Evolutionary conservation across 2,113 vertebrate genomes (phyloP), one percentile per base, ranked within the genome.

Genomic region (Cynopterus brachyotis): DNA sequence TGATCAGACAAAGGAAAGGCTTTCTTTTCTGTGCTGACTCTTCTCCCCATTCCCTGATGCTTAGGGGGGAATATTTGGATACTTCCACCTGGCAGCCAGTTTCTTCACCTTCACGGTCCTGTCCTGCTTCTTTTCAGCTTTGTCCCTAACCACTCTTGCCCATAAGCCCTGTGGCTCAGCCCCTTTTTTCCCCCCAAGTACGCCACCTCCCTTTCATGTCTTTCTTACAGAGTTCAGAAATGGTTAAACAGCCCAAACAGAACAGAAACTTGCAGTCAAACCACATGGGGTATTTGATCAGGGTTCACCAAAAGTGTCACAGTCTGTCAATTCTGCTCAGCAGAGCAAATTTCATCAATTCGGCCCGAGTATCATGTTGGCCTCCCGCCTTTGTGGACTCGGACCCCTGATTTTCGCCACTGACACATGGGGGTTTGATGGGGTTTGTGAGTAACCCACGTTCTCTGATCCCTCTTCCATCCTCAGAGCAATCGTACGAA

Each of bases 371-470:
- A 2, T 42, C 35, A 28, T 24, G 59, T 64, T 81, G 75, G 12
- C 62, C 60, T 50, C 17, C 45, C 57, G 35, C 70, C 7, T 2
- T 20, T 6, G 2, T 10, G 17, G 26, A 37, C 72, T 9, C 11
- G 47, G 12, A 0, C 15, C 64, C 6, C 22, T 11, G 40, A 37
- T 57, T 55, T 32, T 62, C 55, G 30, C 69, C 42, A 10, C 24
- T 3, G 30, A 32, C 11, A 0, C 45, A 40, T 28, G 9, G 10
- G 55, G 24, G 12, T 5, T 35, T 2, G 32, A 26, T 9, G 26
- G 24, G n/a, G n/a, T n/a, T n/a, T 2, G 24, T 2, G 35, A 47
- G 30, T 0, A 26, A 26, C 24, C 16, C 0, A 1, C 75, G 70
- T 40, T 57, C n/a, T 84, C 40, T 7, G 10, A 30, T 45, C 53